A percentile compares a stretch with the other conserved stretches of the same genome.
phyloP scores from a whole-genome alignment of 2,888 invertebrate species.

The Agrochola lota region DNA sequence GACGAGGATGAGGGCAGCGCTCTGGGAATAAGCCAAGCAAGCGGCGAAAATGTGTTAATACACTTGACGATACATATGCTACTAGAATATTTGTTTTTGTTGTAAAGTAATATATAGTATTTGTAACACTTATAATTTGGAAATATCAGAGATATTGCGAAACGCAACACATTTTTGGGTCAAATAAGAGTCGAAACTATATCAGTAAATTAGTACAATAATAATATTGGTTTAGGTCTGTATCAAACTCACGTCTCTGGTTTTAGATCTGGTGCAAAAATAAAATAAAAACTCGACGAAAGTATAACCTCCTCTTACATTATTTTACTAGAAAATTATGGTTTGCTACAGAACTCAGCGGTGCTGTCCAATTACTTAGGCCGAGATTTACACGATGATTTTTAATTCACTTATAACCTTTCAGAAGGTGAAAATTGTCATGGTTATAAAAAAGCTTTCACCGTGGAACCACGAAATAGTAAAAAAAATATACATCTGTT shows the following conservation, averaged over 20 bases:
- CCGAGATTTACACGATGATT: too few species aligned
- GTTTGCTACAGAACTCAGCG: too few species aligned
- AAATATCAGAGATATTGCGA: background rate
- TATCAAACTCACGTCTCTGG: background rate
- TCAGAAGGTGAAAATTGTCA: too few species aligned
- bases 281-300: background rate
- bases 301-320: too few species aligned
- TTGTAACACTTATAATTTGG: background rate
- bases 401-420: too few species aligned
- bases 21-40: constrained; percentile 53
- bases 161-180: background rate
- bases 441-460: too few species aligned
- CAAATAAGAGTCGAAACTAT: background rate
- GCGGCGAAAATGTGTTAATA: constrained; percentile 56
- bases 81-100: constrained; percentile 4
- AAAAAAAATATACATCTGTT: too few species aligned
- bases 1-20: constrained; percentile 33
- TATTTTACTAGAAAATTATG: too few species aligned
- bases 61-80: constrained; percentile 8
- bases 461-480: too few species aligned
- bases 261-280: background rate
- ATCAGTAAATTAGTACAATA: background rate
- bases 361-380: too few species aligned
- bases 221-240: background rate
- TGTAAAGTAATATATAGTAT: background rate